phyloP scores from a whole-genome alignment of 2,797 vertebrate genomes.

The Ibycter americanus region DNA sequence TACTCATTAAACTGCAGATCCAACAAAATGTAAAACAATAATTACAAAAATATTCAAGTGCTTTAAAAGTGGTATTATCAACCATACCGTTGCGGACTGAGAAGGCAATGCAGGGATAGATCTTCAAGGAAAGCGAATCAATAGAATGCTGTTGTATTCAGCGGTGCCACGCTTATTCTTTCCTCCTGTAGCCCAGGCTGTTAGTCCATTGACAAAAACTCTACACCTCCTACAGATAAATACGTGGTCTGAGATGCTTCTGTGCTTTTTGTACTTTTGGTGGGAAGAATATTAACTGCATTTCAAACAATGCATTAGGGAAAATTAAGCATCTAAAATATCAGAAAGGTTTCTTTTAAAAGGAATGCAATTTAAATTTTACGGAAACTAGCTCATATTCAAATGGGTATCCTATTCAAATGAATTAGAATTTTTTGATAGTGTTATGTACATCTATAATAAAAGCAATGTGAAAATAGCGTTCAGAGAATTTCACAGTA shows the following conservation, averaged over 20 bases:
- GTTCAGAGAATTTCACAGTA: slow-evolving; percentile 62
- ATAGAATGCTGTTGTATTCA: neutral
- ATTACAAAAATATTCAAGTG: neutral
- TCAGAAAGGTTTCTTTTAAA: neutral
- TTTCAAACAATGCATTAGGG: slow-evolving; percentile 27
- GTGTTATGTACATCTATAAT: slow-evolving; percentile 52
- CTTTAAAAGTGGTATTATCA: neutral
- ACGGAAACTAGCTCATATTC: slow-evolving; percentile 29
- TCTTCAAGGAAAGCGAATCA: neutral
- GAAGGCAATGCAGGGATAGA: neutral
- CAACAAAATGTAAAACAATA: neutral
- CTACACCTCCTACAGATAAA: neutral
- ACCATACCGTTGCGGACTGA: neutral
- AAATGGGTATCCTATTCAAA: slow-evolving; percentile 43
- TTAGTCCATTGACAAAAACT: neutral
- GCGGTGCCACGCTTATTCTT: neutral
- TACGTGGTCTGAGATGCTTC: neutral
- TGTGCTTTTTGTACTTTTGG: neutral
- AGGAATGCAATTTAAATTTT: slow-evolving; percentile 13
- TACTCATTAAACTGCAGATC: neutral
- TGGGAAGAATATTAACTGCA: neutral
- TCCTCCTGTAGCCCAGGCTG: neutral
- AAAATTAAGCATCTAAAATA: slow-evolving; percentile 32
- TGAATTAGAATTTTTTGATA: slow-evolving; percentile 38
- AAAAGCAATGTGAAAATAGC: slow-evolving; percentile 64